phyloP scores from a whole-genome alignment of 1,140 invertebrate genomes.

The Drosophila lacteicornis region DNA sequence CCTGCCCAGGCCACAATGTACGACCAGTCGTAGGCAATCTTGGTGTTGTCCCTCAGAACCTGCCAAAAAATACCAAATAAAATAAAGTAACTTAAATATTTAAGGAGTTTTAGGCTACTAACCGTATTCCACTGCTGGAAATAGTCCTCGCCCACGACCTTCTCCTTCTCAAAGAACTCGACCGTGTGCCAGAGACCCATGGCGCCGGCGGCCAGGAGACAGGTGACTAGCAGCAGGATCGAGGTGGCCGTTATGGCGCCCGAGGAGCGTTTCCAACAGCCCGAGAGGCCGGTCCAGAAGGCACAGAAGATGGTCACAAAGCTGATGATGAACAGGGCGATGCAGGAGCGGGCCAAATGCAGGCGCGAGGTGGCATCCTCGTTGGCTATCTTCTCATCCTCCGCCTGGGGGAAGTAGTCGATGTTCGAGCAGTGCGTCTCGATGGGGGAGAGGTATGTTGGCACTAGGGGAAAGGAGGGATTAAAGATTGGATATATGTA shows the following conservation, averaged over 20 bases:
- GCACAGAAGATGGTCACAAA: constrained; percentile 96
- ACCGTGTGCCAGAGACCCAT: constrained; percentile 98
- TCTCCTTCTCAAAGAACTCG: constrained; percentile 96
- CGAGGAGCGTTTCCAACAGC: constrained; percentile 96
- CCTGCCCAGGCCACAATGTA: constrained; percentile 98
- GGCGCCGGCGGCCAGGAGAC: constrained; percentile 93
- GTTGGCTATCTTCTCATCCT: constrained; percentile 81
- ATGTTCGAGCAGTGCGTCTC: constrained; percentile 98
- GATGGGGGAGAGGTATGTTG: constrained; percentile 95
- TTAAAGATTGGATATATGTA: background rate
- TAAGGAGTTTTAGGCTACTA: background rate
- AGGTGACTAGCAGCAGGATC: constrained; percentile 94
- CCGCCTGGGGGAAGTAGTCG: constrained; percentile 90
- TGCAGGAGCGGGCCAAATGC: constrained; percentile 94
- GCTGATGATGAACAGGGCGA: constrained; percentile 93
- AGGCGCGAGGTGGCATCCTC: constrained; percentile 87
- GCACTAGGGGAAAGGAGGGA: constrained; percentile 87
- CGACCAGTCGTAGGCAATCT: constrained; percentile 96
- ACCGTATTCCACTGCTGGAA: constrained; percentile 97
- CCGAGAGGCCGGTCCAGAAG: constrained; percentile 95
- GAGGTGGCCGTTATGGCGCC: constrained; percentile 97
- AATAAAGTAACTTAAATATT: background rate
- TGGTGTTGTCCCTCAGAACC: constrained; percentile 94
- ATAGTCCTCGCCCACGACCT: constrained; percentile 95
- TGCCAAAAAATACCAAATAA: constrained; percentile 79